Percentiles rank a stretch among this genome's conserved stretches.
Evolutionary conservation across 2,888 invertebrate species (phyloP).

Genomic region (Ochropacha duplaris): DNA sequence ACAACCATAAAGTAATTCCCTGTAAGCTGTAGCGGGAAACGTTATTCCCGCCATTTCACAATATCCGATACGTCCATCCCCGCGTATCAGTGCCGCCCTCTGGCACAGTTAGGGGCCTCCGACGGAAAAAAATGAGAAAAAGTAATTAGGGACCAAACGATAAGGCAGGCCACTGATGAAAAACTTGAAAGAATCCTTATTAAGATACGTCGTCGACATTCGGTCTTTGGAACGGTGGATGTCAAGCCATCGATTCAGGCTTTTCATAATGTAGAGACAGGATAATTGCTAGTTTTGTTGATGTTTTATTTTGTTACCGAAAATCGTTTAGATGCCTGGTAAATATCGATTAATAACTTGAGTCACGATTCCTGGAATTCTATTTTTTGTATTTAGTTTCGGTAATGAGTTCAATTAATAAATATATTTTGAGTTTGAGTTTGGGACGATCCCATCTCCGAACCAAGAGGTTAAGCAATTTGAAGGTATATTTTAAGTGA

Average conservation of each 20-base stretch:
- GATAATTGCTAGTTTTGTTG: neutral
- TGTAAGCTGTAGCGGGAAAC: neutral
- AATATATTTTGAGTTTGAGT: too few species aligned
- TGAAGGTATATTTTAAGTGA: too few species aligned
- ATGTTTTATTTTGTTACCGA: neutral
- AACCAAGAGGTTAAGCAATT: too few species aligned
- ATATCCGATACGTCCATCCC: slow-evolving; percentile 11
- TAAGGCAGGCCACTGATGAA: slow-evolving; percentile 36
- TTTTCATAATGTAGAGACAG: neutral
- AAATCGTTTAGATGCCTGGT: too few species aligned
- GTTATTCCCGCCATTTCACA: slow-evolving; percentile 6
- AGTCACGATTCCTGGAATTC: too few species aligned
- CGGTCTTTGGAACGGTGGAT: slow-evolving; percentile 8
- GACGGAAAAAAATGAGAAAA: slow-evolving; percentile 22
- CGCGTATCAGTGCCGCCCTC: slow-evolving; percentile 1
- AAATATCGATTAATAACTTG: too few species aligned
- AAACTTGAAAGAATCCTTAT: slow-evolving; percentile 46
- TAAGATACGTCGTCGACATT: slow-evolving; percentile 42
- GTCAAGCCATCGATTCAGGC: neutral
- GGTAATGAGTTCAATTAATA: too few species aligned
- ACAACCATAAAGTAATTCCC: neutral
- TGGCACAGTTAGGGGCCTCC: slow-evolving; percentile 10
- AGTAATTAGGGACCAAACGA: slow-evolving; percentile 35
- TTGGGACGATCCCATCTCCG: too few species aligned
- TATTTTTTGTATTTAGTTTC: too few species aligned